phyloP scores from a whole-genome alignment of 2,113 vertebrate species.

The Thunnus thynnus region DNA sequence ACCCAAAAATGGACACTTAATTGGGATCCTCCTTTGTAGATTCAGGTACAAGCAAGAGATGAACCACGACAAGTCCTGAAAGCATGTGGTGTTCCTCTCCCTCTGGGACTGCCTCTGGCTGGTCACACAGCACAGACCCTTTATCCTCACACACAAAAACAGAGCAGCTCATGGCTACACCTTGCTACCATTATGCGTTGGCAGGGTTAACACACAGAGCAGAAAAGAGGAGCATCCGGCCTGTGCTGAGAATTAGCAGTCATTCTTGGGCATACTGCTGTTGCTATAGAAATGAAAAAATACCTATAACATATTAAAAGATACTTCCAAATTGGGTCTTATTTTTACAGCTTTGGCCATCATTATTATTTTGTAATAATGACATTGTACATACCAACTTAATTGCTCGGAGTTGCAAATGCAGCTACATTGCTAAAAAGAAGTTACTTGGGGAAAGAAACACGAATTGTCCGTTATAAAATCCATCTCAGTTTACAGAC shows the following conservation, averaged over 20 bases:
- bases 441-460: background rate
- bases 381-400: too few species aligned
- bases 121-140: constrained; percentile 52
- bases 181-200: constrained; percentile 64
- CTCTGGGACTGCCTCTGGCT: constrained; percentile 40
- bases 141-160: constrained; percentile 56
- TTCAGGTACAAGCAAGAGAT: constrained; percentile 61
- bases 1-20: constrained; percentile 60
- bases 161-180: constrained; percentile 51
- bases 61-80: constrained; percentile 28
- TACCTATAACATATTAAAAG: background rate
- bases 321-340: too few species aligned
- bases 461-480: background rate
- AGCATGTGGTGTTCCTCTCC: constrained; percentile 52
- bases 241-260: constrained; percentile 22
- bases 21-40: constrained; percentile 66
- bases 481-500: constrained; percentile 15
- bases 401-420: too few species aligned
- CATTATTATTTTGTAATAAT: too few species aligned
- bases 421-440: too few species aligned
- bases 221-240: constrained; percentile 7
- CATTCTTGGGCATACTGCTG: background rate
- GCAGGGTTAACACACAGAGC: constrained; percentile 10
- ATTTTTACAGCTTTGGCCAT: too few species aligned
- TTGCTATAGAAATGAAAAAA: constrained; percentile 26